Percentiles rank a stretch among this genome's conserved stretches.
Evolutionary conservation across 2,888 invertebrate genomes (phyloP).

Genomic region (Sinelater perroti): DNA sequence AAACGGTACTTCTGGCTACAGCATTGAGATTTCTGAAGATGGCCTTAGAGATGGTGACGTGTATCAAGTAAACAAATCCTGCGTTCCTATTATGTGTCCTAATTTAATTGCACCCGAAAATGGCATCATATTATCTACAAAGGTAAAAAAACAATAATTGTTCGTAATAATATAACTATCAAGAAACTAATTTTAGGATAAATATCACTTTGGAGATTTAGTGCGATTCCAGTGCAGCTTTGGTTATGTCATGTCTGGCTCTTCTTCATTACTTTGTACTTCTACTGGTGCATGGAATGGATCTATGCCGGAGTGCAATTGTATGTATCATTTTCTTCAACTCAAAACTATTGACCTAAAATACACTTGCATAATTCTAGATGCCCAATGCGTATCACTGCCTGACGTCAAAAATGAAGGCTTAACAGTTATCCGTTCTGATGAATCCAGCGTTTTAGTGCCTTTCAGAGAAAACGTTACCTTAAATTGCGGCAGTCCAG

Average conservation of each 20-base stretch:
- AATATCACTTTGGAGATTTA: constrained; percentile 89
- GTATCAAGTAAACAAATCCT: constrained; percentile 91
- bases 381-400: constrained; percentile 89
- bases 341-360: constrained; percentile 11
- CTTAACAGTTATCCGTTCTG: constrained; percentile 77
- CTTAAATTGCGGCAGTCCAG: constrained; percentile 79
- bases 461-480: constrained; percentile 93
- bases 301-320: constrained; percentile 90
- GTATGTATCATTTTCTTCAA: constrained; percentile 63
- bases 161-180: background rate
- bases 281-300: constrained; percentile 95
- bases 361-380: constrained; percentile 61
- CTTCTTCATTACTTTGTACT: constrained; percentile 84
- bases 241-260: constrained; percentile 91
- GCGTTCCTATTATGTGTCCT: constrained; percentile 93
- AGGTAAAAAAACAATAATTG: constrained; percentile 56
- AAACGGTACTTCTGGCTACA: constrained; percentile 91
- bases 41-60: constrained; percentile 90
- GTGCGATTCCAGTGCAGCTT: constrained; percentile 94
- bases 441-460: constrained; percentile 83
- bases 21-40: constrained; percentile 81
- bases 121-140: constrained; percentile 83
- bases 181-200: constrained; percentile 58
- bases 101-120: constrained; percentile 80
- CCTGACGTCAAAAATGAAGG: constrained; percentile 91